Percentiles rank a stretch among this genome's conserved stretches.
phyloP scores from a whole-genome alignment of 2,888 invertebrate genomes.

The Operophtera brumata region DNA sequence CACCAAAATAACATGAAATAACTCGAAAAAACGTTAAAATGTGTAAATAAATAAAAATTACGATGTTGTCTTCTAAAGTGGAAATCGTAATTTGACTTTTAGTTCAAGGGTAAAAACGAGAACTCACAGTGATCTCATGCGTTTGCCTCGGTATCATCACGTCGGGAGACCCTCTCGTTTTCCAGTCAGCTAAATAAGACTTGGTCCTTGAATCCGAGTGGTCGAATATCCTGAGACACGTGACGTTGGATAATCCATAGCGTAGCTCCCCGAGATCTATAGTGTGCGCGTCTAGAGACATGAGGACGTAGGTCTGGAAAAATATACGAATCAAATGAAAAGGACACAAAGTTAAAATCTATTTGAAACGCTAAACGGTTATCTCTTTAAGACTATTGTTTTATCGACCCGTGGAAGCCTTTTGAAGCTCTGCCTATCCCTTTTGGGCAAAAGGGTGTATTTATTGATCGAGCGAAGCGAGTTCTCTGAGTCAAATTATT shows the following conservation, averaged over 20 bases:
- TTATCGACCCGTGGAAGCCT: no score
- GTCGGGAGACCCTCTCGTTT: slow-evolving; percentile 48
- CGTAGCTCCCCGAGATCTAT: slow-evolving; percentile 82
- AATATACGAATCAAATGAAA: neutral
- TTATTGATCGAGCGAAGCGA: no score
- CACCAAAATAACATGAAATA: no score
- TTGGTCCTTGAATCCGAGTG: slow-evolving; percentile 75
- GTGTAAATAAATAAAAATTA: no score
- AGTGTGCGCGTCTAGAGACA: slow-evolving; percentile 83
- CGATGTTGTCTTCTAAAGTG: no score
- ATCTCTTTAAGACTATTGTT: no score
- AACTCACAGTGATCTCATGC: slow-evolving; percentile 62
- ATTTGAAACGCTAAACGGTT: no score
- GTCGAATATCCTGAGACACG: slow-evolving; percentile 84
- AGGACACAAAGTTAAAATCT: neutral
- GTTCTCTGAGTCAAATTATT: no score
- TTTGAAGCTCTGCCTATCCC: no score
- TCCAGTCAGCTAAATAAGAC: slow-evolving; percentile 76
- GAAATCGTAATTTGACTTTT: no score
- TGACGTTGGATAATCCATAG: slow-evolving; percentile 84
- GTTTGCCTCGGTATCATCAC: slow-evolving; percentile 59
- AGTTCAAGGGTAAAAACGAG: neutral
- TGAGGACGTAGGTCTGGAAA: slow-evolving; percentile 70
- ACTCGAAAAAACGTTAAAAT: no score
- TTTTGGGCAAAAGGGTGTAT: no score